Evolutionary conservation across 2,888 invertebrate genomes (phyloP), one percentile per base, ranked within the genome.

Genomic region (Arenicola marina): DNA sequence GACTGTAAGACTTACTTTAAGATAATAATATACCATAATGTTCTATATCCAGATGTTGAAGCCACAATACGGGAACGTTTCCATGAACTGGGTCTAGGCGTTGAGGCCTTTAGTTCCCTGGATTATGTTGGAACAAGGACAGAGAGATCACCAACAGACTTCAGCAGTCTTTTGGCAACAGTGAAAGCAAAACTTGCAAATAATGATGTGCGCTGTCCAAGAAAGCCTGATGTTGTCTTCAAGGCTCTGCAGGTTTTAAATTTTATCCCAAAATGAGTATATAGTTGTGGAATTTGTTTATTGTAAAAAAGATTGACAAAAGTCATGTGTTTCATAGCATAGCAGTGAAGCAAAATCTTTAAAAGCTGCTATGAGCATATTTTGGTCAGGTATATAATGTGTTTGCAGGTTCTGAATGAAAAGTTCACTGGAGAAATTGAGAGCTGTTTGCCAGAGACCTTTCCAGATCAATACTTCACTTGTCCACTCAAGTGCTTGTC

Each of bases 401-500:
- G n/a, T 4, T 51, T 48, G 51, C 75, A 88, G 88, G 85, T 85
- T 56, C 83, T 92, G 56, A 92, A 91, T 83, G 88, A 89, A 62
- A 91, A 90, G 81, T 91, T 91, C 76, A 89, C 87, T 72, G 89
- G 89, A 1, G 87, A 88, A 71, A 88, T 91, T 45, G 87, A 83
- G 65, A 81, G 86, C 53, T 87, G 87, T 66, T 82, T 86, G 44
- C 83, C 87, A 24, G 87, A 88, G 75, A 85, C 89, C 56, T 91
- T 91, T 81, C 89, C 91, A 34, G 90, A 91, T 74, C 89, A 91
- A 77, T 91, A 91, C 84, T 91, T 92, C 75, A 90, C 91, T 0
- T 92, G 92, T 76, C 87, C 88, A 26, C 86, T 87, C 1, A 87
- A 87, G 70, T 92, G 92, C 79, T 86, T 88, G 64, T 89, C 90